A percentile compares a stretch with the other conserved stretches of the same genome.
Evolutionary conservation across 2,888 invertebrate species (phyloP).

Genomic region (Parascotia fuliginaria): DNA sequence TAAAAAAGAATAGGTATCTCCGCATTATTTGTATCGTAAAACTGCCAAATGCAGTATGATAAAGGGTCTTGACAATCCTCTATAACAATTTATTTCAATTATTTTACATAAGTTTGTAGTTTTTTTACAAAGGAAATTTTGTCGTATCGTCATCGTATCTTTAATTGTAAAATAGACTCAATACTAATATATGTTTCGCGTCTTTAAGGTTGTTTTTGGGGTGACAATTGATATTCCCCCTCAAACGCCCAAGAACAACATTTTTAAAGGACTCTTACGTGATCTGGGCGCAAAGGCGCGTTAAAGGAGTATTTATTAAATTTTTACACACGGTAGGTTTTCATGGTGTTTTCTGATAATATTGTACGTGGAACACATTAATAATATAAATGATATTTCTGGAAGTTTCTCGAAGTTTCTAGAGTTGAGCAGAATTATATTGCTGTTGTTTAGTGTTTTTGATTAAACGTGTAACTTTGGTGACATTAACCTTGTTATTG

Average conservation of each 20-base stretch:
- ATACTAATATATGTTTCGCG: slow-evolving; percentile 32
- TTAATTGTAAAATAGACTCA: background rate
- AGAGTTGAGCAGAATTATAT: too few relatives aligned
- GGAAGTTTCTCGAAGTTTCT: too few relatives aligned
- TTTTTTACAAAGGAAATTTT: too few relatives aligned
- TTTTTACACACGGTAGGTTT: slow-evolving; percentile 2
- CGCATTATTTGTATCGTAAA: too few relatives aligned
- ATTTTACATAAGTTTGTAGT: too few relatives aligned
- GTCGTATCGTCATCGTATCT: slow-evolving; percentile 5
- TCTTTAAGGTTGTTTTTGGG: slow-evolving; percentile 1
- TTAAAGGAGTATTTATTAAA: slow-evolving; percentile 32
- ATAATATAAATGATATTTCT: background rate
- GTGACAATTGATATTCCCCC: slow-evolving; percentile 35
- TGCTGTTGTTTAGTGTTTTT: too few relatives aligned
- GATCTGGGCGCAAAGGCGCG: slow-evolving; percentile 22
- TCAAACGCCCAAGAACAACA: slow-evolving; percentile 25
- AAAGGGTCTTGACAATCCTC: too few relatives aligned
- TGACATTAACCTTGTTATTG: too few relatives aligned
- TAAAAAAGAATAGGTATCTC: too few relatives aligned
- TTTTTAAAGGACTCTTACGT: slow-evolving; percentile 42
- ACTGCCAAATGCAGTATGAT: too few relatives aligned
- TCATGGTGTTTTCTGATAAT: slow-evolving; percentile 1
- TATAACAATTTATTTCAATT: too few relatives aligned
- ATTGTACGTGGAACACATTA: background rate
- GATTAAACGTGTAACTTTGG: too few relatives aligned